These are phyloP conservation scores for Siniperca undulata DNA, from an alignment of 2,797 vertebrate genomes.

Conservation along the genomic window DNA sequence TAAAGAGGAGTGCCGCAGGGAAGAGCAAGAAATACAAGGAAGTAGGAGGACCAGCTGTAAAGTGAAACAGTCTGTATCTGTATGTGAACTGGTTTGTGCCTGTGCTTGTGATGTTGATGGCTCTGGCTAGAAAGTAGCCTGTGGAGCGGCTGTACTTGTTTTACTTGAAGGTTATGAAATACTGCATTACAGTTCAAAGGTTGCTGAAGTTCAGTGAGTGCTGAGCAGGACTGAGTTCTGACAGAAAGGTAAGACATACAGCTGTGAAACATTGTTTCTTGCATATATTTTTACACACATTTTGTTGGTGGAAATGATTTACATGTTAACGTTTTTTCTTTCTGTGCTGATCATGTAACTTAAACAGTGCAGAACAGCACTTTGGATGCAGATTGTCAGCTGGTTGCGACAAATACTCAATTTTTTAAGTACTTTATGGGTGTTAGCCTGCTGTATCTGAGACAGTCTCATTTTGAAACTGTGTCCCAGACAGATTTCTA, in stretches of 20 bases:
- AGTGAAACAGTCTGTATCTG: background rate
- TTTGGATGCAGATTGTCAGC: background rate
- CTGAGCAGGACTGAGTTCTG: background rate
- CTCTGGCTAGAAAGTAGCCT: background rate
- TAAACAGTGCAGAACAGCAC: background rate
- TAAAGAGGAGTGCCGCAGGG: conserved; percentile 33
- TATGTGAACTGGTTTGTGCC: background rate
- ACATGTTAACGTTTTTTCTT: background rate
- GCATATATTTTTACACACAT: background rate
- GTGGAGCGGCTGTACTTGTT: background rate
- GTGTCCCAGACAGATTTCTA: background rate
- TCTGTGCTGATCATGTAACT: background rate
- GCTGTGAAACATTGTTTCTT: background rate
- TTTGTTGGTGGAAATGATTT: background rate
- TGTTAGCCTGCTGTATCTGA: background rate
- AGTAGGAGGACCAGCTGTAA: background rate
- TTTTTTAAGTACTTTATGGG: no score
- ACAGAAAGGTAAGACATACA: conserved; percentile 59
- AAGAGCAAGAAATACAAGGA: conserved; percentile 9
- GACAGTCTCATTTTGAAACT: background rate
- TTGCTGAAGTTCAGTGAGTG: conserved; percentile 39
- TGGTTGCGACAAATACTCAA: background rate
- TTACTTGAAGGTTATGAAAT: conserved; percentile 20
- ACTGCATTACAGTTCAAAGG: conserved; percentile 64
- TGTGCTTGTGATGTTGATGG: background rate